A percentile compares a stretch with the other conserved stretches of the same genome.
Evolutionary conservation across 2,113 vertebrate genomes (phyloP).

Genomic region (Dolichallabes microphthalmus): DNA sequence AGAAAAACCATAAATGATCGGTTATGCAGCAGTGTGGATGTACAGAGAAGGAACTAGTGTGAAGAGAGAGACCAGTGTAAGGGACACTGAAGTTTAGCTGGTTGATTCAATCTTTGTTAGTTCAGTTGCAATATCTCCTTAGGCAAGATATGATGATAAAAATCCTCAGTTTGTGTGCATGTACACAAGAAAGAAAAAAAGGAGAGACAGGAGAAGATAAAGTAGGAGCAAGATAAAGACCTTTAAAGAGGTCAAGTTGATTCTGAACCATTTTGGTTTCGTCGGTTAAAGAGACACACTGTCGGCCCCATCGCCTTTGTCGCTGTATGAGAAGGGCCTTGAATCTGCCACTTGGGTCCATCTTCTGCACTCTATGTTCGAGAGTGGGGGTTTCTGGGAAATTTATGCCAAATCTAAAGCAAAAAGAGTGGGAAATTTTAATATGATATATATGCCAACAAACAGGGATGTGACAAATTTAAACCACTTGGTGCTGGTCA

Average conservation of each 20-base stretch:
- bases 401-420: constrained; percentile 39
- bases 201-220: constrained; percentile 30
- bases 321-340: constrained; percentile 45
- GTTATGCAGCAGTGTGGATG: background rate
- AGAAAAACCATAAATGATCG: constrained; percentile 7
- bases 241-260: constrained; percentile 40
- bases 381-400: constrained; percentile 73
- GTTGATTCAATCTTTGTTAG: constrained; percentile 35
- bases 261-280: constrained; percentile 51
- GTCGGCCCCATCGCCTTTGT: constrained; percentile 27
- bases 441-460: background rate
- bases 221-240: constrained; percentile 11
- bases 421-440: constrained; percentile 65
- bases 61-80: constrained; percentile 20
- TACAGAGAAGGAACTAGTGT: constrained; percentile 10
- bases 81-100: constrained; percentile 30
- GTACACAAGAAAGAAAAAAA: constrained; percentile 26
- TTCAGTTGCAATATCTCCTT: constrained; percentile 17
- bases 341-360: constrained; percentile 55
- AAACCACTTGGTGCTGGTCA: background rate
- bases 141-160: constrained; percentile 1
- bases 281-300: constrained; percentile 31
- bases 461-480: background rate
- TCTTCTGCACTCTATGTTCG: constrained; percentile 82
- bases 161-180: constrained; percentile 30